Percentiles rank a stretch among this genome's conserved stretches.
Evolutionary conservation across 2,888 invertebrate species (phyloP).

Genomic region (Entomobrya proxima): DNA sequence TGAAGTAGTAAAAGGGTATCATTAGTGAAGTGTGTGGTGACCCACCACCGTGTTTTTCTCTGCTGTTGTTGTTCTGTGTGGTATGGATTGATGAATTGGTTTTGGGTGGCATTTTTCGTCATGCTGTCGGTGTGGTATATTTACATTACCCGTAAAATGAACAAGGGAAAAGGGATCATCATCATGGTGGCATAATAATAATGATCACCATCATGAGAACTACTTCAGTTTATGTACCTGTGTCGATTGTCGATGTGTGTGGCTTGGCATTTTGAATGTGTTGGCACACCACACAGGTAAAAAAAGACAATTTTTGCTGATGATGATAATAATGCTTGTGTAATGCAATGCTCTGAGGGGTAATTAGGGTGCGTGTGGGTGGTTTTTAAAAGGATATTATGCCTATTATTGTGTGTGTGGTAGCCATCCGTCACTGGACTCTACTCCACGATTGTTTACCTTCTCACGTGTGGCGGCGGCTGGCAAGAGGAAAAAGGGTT

Average conservation of each 20-base stretch:
- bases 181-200: neutral
- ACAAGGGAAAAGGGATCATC: neutral
- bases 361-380: conserved; percentile 38
- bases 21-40: conserved; percentile 1
- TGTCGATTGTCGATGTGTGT: conserved; percentile 20
- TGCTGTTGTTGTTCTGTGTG: too few relatives aligned
- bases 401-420: conserved; percentile 40
- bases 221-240: neutral
- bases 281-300: neutral
- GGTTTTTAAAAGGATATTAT: neutral
- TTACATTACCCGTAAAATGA: neutral
- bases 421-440: neutral
- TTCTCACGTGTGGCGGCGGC: neutral
- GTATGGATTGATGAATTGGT: conserved; percentile 14
- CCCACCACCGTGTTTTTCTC: conserved; percentile 17
- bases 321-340: too few relatives aligned
- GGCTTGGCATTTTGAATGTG: neutral
- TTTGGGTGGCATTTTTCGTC: conserved; percentile 6
- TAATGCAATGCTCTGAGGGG: too few relatives aligned
- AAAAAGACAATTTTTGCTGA: neutral
- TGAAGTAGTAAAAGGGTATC: neutral
- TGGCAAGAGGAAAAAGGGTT: neutral
- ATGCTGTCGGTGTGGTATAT: neutral
- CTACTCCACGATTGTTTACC: conserved; percentile 15
- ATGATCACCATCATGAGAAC: neutral